Conservation (phyloP, 2,113 vertebrate species). For the Pachypanchax playfairii region DNA sequence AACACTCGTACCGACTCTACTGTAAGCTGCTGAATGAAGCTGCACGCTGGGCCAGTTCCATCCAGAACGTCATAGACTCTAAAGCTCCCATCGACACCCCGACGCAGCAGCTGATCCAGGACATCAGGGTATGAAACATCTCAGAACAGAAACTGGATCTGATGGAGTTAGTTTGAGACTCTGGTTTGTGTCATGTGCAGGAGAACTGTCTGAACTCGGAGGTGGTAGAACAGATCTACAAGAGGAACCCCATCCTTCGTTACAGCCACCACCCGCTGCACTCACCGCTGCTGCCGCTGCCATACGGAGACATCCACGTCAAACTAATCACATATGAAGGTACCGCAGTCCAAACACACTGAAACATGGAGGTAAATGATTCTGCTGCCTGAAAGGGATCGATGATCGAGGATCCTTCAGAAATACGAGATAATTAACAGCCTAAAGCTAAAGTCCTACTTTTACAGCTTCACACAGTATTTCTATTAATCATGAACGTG, state of each 20-base stretch:
- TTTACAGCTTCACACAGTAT: too few relatives aligned
- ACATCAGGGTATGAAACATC: constrained; percentile 86
- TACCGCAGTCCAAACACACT: too few relatives aligned
- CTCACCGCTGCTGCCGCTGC: constrained; percentile 91
- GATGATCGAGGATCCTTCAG: too few relatives aligned
- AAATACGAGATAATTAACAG: too few relatives aligned
- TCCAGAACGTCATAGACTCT: constrained; percentile 95
- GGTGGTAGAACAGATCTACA: constrained; percentile 96
- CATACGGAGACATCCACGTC: constrained; percentile 94
- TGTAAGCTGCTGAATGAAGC: constrained; percentile 94
- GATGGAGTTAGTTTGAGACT: too few relatives aligned
- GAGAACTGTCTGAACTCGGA: constrained; percentile 95
- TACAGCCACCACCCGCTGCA: constrained; percentile 93
- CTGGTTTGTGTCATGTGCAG: constrained; percentile 66
- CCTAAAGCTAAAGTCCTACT: too few relatives aligned
- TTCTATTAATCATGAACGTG: too few relatives aligned
- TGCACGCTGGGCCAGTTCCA: constrained; percentile 88
- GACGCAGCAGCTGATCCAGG: constrained; percentile 95
- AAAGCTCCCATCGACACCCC: constrained; percentile 95
- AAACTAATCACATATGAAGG: too few relatives aligned
- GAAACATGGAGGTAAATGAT: too few relatives aligned
- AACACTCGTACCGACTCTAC: constrained; percentile 93
- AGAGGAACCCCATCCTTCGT: constrained; percentile 95
- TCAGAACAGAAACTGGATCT: background rate
- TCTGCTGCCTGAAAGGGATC: too few relatives aligned